phyloP scores from a whole-genome alignment of 1,140 invertebrate genomes.

The Formica exsecta region DNA sequence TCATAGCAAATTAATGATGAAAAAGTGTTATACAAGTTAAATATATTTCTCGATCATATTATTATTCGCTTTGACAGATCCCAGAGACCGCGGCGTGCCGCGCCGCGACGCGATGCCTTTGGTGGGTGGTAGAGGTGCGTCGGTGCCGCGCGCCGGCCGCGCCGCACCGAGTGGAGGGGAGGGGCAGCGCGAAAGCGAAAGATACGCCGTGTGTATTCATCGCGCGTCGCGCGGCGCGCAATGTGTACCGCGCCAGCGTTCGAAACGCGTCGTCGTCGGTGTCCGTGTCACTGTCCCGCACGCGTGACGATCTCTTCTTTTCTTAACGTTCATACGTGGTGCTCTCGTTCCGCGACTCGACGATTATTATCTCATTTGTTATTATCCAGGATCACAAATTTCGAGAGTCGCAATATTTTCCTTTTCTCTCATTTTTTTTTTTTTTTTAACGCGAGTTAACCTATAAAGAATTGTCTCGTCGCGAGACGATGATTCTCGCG shows the following conservation, averaged over 20 bases:
- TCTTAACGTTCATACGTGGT: neutral
- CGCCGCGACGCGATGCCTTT: neutral
- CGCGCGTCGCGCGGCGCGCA: conserved; percentile 76
- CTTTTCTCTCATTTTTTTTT: neutral
- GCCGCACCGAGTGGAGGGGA: neutral
- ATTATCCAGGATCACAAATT: too few relatives aligned
- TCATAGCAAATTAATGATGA: neutral
- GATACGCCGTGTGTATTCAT: conserved; percentile 63
- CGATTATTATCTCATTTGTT: neutral
- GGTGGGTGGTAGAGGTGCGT: neutral
- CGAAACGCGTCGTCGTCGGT: conserved; percentile 69
- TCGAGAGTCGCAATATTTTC: neutral
- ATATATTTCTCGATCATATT: neutral
- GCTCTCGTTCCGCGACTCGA: neutral
- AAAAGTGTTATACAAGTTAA: neutral
- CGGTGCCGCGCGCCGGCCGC: neutral
- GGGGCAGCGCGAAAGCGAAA: conserved; percentile 60
- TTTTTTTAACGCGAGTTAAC: too few relatives aligned
- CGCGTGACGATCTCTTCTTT: conserved; percentile 9
- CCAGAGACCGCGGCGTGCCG: neutral
- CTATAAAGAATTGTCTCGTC: neutral
- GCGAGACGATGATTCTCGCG: conserved; percentile 23
- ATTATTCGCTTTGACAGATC: conserved; percentile 11
- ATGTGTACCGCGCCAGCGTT: conserved; percentile 80
- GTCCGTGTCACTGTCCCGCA: conserved; percentile 37